These are phyloP conservation scores for Choreutis nemorana DNA, from an alignment of 2,888 invertebrate genomes.

Conservation along the genomic window DNA sequence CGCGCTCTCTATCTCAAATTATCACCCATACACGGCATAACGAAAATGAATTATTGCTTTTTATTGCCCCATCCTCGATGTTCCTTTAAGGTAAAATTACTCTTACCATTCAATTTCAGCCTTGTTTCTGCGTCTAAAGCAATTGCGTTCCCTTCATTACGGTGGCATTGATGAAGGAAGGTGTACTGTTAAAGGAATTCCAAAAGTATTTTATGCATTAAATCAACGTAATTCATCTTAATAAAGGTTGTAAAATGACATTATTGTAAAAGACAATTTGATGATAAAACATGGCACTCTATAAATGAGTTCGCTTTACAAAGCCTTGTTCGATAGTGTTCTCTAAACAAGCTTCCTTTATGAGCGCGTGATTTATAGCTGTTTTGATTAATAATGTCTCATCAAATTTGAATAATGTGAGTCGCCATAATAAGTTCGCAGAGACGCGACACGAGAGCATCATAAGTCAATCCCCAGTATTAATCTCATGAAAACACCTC, in stretches of 20 bases:
- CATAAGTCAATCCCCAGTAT: constrained; percentile 57
- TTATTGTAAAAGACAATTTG: too few species aligned
- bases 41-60: constrained; percentile 63
- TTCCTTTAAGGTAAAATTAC: constrained; percentile 33
- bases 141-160: too few species aligned
- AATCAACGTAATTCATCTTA: too few species aligned
- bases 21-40: constrained; percentile 61
- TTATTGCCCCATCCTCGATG: constrained; percentile 35
- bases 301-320: background rate
- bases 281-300: background rate
- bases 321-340: background rate
- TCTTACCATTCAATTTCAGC: constrained; percentile 17
- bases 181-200: too few species aligned
- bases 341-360: constrained; percentile 22
- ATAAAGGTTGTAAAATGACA: too few species aligned
- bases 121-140: constrained; percentile 18
- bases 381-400: constrained; percentile 63
- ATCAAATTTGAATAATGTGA: constrained; percentile 64
- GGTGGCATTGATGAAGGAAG: too few species aligned
- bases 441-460: constrained; percentile 41
- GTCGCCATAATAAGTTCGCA: constrained; percentile 40
- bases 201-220: too few species aligned
- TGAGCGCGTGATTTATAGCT: constrained; percentile 56
- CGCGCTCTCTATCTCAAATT: constrained; percentile 52
- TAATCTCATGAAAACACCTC: constrained; percentile 48